Evolutionary conservation across 2,113 vertebrate genomes (phyloP).

Genomic region (Pedionomus torquatus): DNA sequence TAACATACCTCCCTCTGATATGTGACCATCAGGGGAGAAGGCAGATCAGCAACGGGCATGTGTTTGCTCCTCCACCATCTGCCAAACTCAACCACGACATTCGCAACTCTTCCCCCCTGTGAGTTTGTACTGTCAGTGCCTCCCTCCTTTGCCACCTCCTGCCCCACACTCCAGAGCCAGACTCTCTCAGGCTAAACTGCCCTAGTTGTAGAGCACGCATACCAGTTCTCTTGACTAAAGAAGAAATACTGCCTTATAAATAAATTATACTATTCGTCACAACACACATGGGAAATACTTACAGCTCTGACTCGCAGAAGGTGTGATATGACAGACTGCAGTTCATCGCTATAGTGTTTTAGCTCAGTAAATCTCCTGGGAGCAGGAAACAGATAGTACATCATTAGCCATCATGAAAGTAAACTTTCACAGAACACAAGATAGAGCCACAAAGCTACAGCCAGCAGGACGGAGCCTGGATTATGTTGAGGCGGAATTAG

Average conservation of each 20-base stretch:
- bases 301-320: constrained; percentile 91
- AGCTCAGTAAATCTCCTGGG: constrained; percentile 88
- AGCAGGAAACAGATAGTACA: constrained; percentile 67
- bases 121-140: not conserved
- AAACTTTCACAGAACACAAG: constrained; percentile 25
- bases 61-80: not conserved
- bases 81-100: not conserved
- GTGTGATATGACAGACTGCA: constrained; percentile 91
- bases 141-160: not conserved
- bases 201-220: not conserved
- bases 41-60: not conserved
- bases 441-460: not conserved
- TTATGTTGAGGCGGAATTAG: constrained; percentile 7
- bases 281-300: constrained; percentile 71
- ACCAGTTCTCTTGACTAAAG: not conserved
- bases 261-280: constrained; percentile 44
- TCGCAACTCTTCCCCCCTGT: not conserved
- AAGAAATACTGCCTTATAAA: constrained; percentile 38
- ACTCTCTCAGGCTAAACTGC: not conserved
- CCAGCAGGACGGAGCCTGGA: not conserved
- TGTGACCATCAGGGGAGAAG: not conserved
- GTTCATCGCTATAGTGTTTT: constrained; percentile 92
- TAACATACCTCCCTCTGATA: not conserved
- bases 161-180: not conserved
- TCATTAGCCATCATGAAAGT: constrained; percentile 61